These are phyloP conservation scores for Pseudolaguvia tuberculata DNA, from an alignment of 2,113 vertebrate species.

Conservation along the genomic window DNA sequence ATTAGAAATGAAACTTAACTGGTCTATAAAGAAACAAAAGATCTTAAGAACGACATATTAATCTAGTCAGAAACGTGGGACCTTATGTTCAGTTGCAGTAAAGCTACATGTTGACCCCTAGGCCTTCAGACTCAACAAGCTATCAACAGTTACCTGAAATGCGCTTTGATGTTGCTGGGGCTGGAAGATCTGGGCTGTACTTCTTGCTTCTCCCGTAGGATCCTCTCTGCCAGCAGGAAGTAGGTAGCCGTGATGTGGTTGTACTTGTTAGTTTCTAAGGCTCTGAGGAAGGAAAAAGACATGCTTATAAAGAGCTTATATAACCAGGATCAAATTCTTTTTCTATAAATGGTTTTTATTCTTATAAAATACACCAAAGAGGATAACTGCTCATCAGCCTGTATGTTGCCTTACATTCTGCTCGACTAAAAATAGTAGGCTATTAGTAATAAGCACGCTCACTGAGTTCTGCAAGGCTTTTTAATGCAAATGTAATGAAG, in stretches of 20 bases:
- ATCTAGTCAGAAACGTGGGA: too few species aligned
- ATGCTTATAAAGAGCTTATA: not conserved
- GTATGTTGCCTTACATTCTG: not conserved
- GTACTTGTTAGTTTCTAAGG: slow-evolving; percentile 96
- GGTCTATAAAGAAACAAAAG: too few species aligned
- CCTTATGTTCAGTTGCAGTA: not conserved
- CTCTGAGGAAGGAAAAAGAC: slow-evolving; percentile 64
- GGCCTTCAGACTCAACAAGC: not conserved
- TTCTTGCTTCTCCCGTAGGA: slow-evolving; percentile 93
- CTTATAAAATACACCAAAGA: not conserved
- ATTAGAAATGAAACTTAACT: too few species aligned
- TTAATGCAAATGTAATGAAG: slow-evolving; percentile 26
- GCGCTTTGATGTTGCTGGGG: slow-evolving; percentile 94
- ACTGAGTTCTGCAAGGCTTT: slow-evolving; percentile 10
- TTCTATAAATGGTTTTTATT: too few species aligned
- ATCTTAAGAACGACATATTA: too few species aligned
- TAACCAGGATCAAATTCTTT: not conserved
- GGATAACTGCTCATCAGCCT: not conserved
- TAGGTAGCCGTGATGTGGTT: slow-evolving; percentile 99
- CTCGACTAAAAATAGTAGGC: slow-evolving; percentile 29
- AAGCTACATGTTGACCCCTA: not conserved
- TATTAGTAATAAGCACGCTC: slow-evolving; percentile 1
- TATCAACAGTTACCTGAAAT: slow-evolving; percentile 80
- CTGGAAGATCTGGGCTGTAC: slow-evolving; percentile 90
- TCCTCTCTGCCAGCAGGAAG: slow-evolving; percentile 92